Base-by-base conservation (phyloP, 1,140 invertebrate genomes). In the Paramacrobiotus metropolitanus region DNA sequence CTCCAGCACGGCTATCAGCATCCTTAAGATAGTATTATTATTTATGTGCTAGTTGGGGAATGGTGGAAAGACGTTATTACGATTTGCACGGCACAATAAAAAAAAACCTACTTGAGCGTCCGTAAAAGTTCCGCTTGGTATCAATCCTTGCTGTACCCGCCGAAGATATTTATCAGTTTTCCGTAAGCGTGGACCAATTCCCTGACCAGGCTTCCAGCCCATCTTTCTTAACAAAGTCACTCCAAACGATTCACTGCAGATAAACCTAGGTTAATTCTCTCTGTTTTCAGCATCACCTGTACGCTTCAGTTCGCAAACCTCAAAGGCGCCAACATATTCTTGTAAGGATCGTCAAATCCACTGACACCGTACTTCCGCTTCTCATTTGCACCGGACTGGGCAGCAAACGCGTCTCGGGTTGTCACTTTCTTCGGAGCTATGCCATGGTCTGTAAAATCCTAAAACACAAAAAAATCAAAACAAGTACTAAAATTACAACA, bases 361-460 rank as follows among this genome's bases (percentile, higher is more conserved):
- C 60, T 63, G 18, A 55, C 48, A 15, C 48, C 48, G 48, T 55
- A 55, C 9, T 4, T 15, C 4, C 24, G 48, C 4, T 15, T 15
- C 4, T 55, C 48, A 15, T 15, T 24, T 24, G 15, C 48, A 24
- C 15, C 15, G 15, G 15, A 20, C 34, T 9, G n/a, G 9, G 34
- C 9, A 55, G 15, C 24, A 24, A 55, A 55, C 4, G 48, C 15
- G 15, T 55, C 48, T 20, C 4, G 15, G 15, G 48, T 55, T 15
- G 48, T 20, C 9, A 91, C 77, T 3, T 81, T 80, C 66, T 83
- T 82, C 1, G 90, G 88, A 2, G 93, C 92, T 65, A 99, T 94
- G 61, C 94, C 94, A 77, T 88, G 89, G 70, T 91, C 86, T 28
- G 85, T 81, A 29, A 87, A 78, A 74, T 99, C 94, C 79, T 82